Evolutionary conservation across 1,140 invertebrate species (phyloP), one percentile per base, ranked within the genome.

Genomic region (Sycophila sp.): DNA sequence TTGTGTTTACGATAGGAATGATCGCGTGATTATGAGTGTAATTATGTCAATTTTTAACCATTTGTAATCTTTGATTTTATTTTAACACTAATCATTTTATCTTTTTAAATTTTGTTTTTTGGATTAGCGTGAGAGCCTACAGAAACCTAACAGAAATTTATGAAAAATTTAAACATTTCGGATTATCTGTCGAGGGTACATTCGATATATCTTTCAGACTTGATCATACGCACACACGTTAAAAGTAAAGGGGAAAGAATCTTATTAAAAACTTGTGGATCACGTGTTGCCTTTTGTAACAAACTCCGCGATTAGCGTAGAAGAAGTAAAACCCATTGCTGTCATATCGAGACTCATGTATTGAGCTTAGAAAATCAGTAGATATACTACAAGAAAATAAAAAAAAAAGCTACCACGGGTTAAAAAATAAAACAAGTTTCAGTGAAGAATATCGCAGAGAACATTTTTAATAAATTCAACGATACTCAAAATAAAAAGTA

Each of bases 281-380:
- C 81, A 83, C 81, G 77, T 79, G 80, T 83, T 83, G 81, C 82
- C 81, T 83, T 82, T 83, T 66, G 79, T 81, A 82, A 82, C 76
- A 77, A 77, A 79, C 56, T 80, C 75, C 75, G 74, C 71, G 76
- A 72, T 73, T 79, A 76, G 69, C 66, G 73, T 74, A 77, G 72
- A 71, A 69, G 55, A 55, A 64, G 67, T 69, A 71, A 69, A 76
- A 77, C 65, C 53, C 63, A 76, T 69, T 69, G 67, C 62, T 77
- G 73, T 76, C 63, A 55, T 72, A 65, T 73, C 66, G 63, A 71
- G 38, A 66, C 42, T 64, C 40, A 51, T 38, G 49, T 28, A 64
- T 71, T 22, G 38, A 64, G 24, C 5, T 30, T 66, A 51, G 28
- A 49, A 8, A 65, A 45, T 56, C 10, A 17, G 19, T 69, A 55